These are phyloP conservation scores for Nomada flava DNA, from an alignment of 2,888 invertebrate genomes.

Conservation along the genomic window DNA sequence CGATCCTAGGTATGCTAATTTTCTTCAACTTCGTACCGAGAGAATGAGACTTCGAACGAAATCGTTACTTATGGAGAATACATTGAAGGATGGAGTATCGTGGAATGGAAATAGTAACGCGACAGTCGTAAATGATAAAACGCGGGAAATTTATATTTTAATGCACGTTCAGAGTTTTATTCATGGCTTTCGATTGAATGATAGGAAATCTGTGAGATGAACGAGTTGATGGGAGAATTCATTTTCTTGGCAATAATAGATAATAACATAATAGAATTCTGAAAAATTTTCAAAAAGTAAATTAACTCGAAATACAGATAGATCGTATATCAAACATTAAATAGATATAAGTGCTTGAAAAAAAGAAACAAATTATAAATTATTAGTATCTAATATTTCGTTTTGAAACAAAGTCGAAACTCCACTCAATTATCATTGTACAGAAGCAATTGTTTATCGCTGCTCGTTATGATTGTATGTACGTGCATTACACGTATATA, in stretches of 20 bases:
- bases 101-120: not conserved
- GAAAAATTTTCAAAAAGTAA: too few relatives aligned
- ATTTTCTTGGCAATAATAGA: too few relatives aligned
- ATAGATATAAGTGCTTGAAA: too few relatives aligned
- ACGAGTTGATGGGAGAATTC: too few relatives aligned
- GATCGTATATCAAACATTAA: too few relatives aligned
- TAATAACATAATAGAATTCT: too few relatives aligned
- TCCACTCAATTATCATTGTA: not conserved
- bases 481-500: not conserved
- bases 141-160: not conserved
- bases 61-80: not conserved
- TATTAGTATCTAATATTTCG: too few relatives aligned
- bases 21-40: conserved; percentile 7
- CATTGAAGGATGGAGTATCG: not conserved
- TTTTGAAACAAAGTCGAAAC: too few relatives aligned
- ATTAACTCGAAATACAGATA: too few relatives aligned
- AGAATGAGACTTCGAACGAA: conserved; percentile 10
- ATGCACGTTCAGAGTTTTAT: not conserved
- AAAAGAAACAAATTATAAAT: too few relatives aligned
- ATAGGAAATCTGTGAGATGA: too few relatives aligned
- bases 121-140: not conserved
- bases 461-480: not conserved
- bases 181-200: too few relatives aligned
- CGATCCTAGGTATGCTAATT: conserved; percentile 27
- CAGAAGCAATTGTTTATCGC: not conserved